phyloP scores from a whole-genome alignment of 2,113 vertebrate genomes.

The Chitala chitala region DNA sequence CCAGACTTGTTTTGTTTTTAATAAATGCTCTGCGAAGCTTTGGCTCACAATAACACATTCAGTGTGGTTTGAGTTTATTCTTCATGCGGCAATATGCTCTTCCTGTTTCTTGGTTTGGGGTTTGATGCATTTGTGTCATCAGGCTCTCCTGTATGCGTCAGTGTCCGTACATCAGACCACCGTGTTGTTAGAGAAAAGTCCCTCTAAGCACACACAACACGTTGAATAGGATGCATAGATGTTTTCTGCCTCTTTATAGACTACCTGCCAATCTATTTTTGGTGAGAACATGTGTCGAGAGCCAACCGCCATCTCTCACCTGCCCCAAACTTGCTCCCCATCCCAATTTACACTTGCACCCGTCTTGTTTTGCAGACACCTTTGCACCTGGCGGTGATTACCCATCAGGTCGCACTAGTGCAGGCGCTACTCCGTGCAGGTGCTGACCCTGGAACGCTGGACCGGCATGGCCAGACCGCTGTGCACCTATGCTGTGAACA shows the following conservation, averaged over 20 bases:
- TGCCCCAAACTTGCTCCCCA: too few species aligned
- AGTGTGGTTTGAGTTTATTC: neutral
- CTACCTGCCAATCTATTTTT: too few species aligned
- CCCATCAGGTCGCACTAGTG: conserved; percentile 65
- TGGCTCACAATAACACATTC: neutral
- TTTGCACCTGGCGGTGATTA: conserved; percentile 81
- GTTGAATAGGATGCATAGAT: neutral
- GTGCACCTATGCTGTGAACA: conserved; percentile 80
- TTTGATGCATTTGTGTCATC: conserved; percentile 3
- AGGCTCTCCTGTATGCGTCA: neutral
- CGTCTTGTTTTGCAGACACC: conserved; percentile 64
- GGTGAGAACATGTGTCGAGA: neutral
- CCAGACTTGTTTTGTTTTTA: too few species aligned
- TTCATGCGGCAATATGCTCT: neutral
- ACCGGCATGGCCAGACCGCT: conserved; percentile 76
- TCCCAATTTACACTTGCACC: neutral
- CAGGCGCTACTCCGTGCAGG: conserved; percentile 57
- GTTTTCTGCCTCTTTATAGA: neutral
- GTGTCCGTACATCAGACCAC: neutral
- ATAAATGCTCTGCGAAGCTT: too few species aligned
- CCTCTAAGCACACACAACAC: neutral
- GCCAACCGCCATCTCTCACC: conserved; percentile 5
- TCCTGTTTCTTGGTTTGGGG: conserved; percentile 15
- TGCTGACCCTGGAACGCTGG: conserved; percentile 68
- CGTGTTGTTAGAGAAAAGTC: neutral